phyloP scores from a whole-genome alignment of 2,113 vertebrate genomes.

The Phrynocephalus versicolor region DNA sequence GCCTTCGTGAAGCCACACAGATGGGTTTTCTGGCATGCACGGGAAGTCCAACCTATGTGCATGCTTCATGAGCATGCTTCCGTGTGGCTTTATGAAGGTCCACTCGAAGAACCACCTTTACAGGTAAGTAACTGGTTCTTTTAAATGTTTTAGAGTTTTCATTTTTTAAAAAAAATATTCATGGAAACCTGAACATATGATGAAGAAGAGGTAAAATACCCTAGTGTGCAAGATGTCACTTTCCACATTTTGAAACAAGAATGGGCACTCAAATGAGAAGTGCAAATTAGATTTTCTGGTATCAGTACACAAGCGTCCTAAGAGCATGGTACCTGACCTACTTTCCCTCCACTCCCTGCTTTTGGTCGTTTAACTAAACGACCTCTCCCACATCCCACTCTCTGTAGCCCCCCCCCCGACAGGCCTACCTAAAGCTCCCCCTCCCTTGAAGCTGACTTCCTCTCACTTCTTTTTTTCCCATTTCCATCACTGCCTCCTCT shows the following conservation, averaged over 20 bases:
- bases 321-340: neutral
- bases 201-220: neutral
- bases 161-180: too few relatives aligned
- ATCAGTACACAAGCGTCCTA: neutral
- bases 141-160: neutral
- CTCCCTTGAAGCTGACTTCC: conserved; percentile 54
- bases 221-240: neutral
- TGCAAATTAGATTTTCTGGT: conserved; percentile 56
- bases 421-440: conserved; percentile 33
- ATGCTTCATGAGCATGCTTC: too few relatives aligned
- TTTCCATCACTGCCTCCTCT: conserved; percentile 36
- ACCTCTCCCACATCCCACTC: conserved; percentile 8
- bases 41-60: too few relatives aligned
- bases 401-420: conserved; percentile 29
- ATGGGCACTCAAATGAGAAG: conserved; percentile 28
- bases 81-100: too few relatives aligned
- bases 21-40: too few relatives aligned
- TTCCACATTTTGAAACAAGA: neutral
- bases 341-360: neutral
- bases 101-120: too few relatives aligned
- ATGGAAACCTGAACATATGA: too few relatives aligned
- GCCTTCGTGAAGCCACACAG: too few relatives aligned
- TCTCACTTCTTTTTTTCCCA: conserved; percentile 52
- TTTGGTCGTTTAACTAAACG: conserved; percentile 3
- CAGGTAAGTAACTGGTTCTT: too few relatives aligned